Percentiles rank a stretch among this genome's conserved stretches.
Evolutionary conservation across 2,888 invertebrate species (phyloP).

Genomic region (Hirtodrosophila histrioides): DNA sequence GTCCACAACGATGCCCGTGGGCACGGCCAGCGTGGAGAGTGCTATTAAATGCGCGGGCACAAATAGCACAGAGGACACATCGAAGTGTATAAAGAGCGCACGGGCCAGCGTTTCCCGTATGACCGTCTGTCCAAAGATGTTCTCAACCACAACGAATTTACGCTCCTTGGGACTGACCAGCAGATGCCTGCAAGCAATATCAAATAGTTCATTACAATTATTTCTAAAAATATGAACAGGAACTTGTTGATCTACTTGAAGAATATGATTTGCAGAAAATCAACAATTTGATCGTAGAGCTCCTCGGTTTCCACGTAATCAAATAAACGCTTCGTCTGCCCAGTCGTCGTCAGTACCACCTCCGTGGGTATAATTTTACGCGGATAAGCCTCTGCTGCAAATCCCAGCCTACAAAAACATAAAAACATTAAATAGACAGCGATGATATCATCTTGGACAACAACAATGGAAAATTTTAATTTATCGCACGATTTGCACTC

Average conservation of each 20-base stretch:
- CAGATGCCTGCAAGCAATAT: conserved; percentile 87
- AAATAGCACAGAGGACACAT: conserved; percentile 92
- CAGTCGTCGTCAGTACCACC: conserved; percentile 88
- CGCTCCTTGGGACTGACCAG: conserved; percentile 97
- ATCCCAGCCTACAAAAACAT: conserved; percentile 90
- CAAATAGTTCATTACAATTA: not conserved
- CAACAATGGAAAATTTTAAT: not conserved
- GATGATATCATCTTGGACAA: conserved; percentile 62
- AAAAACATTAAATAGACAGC: not conserved
- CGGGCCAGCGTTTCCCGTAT: conserved; percentile 95
- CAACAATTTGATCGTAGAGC: conserved; percentile 93
- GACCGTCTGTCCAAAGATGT: conserved; percentile 91
- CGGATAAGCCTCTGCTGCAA: conserved; percentile 94
- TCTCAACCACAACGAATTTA: conserved; percentile 96
- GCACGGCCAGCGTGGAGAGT: conserved; percentile 92
- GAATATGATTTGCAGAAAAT: conserved; percentile 94
- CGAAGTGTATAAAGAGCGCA: conserved; percentile 96
- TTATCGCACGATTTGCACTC: conserved; percentile 76
- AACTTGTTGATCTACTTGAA: conserved; percentile 88
- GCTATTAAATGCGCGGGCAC: conserved; percentile 94
- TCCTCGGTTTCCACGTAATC: conserved; percentile 88
- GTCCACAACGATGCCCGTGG: conserved; percentile 93
- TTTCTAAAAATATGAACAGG: not conserved
- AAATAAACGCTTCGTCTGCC: conserved; percentile 87
- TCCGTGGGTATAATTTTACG: conserved; percentile 93